phyloP scores from a whole-genome alignment of 2,888 invertebrate genomes.

The Morpho deidamia region DNA sequence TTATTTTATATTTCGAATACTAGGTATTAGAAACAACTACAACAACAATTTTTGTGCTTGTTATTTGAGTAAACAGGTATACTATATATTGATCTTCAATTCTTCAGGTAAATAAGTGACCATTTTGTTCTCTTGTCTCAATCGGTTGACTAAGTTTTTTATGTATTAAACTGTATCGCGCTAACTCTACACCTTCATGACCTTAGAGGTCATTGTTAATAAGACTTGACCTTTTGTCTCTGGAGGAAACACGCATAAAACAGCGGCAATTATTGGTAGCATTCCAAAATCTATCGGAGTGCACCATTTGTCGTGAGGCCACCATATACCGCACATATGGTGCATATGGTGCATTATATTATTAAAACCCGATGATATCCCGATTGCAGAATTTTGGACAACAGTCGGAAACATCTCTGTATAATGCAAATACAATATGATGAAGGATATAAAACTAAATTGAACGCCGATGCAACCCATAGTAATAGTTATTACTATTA shows the following conservation, averaged over 20 bases:
- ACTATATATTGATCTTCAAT: background rate
- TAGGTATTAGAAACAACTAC: too few species aligned
- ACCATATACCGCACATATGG: conserved; percentile 83
- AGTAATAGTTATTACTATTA: conserved; percentile 73
- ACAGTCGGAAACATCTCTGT: conserved; percentile 93
- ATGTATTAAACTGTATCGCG: background rate
- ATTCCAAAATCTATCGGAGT: conserved; percentile 85
- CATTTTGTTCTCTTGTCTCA: conserved; percentile 41
- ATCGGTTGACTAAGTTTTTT: background rate
- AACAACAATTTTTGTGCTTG: too few species aligned
- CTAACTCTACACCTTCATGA: conserved; percentile 81
- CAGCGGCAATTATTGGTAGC: conserved; percentile 81
- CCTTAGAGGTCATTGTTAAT: conserved; percentile 84
- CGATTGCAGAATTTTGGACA: conserved; percentile 90
- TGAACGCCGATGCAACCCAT: conserved; percentile 86
- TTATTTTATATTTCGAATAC: too few species aligned
- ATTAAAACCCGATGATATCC: conserved; percentile 92
- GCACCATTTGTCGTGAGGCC: conserved; percentile 75
- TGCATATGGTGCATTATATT: conserved; percentile 89
- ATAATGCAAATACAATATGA: conserved; percentile 66
- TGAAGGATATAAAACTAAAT: conserved; percentile 87
- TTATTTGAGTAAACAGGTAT: too few species aligned
- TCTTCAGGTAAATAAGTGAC: background rate
- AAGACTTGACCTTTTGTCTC: conserved; percentile 87
- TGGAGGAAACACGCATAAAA: conserved; percentile 82